A percentile compares a stretch with the other conserved stretches of the same genome.
phyloP scores from a whole-genome alignment of 2,888 invertebrate genomes.

The Ernsta delagoae region DNA sequence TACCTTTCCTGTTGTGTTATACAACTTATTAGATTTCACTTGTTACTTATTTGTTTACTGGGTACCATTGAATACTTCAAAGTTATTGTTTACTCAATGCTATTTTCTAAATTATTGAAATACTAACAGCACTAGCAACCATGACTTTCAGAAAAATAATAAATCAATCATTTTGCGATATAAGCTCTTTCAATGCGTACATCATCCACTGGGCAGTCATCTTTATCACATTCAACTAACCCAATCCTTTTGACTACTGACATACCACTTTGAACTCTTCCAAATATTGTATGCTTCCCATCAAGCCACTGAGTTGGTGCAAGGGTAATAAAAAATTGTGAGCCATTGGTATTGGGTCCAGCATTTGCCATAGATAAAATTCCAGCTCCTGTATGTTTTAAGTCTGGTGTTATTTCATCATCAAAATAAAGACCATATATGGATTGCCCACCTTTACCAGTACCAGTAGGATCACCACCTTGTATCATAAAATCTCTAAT shows the following conservation, averaged over 20 bases:
- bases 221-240: slow-evolving; percentile 96
- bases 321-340: slow-evolving; percentile 98
- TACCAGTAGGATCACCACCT: slow-evolving; percentile 98
- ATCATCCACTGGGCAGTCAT: slow-evolving; percentile 96
- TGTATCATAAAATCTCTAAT: slow-evolving; percentile 97
- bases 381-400: slow-evolving; percentile 97
- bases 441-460: slow-evolving; percentile 97
- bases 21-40: too few relatives aligned
- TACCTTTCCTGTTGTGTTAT: too few relatives aligned
- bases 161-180: slow-evolving; percentile 58
- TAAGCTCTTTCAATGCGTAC: slow-evolving; percentile 88
- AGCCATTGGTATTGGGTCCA: slow-evolving; percentile 98
- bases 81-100: too few relatives aligned
- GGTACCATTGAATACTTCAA: too few relatives aligned
- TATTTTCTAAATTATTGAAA: too few relatives aligned
- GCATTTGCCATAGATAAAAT: slow-evolving; percentile 99
- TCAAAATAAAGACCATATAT: slow-evolving; percentile 98
- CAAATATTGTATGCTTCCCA: slow-evolving; percentile 99
- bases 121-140: too few relatives aligned
- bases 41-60: too few relatives aligned
- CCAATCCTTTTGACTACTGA: slow-evolving; percentile 96
- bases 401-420: slow-evolving; percentile 95
- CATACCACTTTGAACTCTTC: slow-evolving; percentile 95
- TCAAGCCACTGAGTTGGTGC: slow-evolving; percentile 99
- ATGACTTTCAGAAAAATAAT: too few relatives aligned